Base-by-base conservation (phyloP, 2,888 invertebrate species). In the Drosophila borealis region DNA sequence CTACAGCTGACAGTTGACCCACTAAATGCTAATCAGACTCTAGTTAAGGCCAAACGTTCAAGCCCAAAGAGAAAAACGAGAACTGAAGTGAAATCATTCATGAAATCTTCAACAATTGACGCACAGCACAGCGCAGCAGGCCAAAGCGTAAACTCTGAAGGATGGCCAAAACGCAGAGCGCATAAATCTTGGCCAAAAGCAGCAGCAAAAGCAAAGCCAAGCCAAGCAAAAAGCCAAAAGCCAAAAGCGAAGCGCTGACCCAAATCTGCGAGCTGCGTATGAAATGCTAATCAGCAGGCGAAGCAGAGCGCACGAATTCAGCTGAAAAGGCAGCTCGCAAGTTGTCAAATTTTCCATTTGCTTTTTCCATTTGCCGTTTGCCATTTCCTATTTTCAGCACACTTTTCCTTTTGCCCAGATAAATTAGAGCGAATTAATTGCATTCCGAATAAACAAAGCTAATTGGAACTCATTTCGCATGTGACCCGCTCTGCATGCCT, bases 381-480 rank as follows among this genome's bases (percentile, higher is more conserved):
- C 29, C 71, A 77, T 69, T 70, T 37, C 8, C 42, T 13, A 14
- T 21, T 9, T 13, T 37, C n/a, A n/a, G 25, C 21, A 3, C 29
- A 42, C 17, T 44, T 64, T 51, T 37, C 55, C 71, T 42, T 61
- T 77, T 75, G 67, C 70, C 68, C 74, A 83, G 70, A 84, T 85
- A 85, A 85, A 85, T 85, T 85, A 75, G 85, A 85, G 87, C 85
- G 81, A 85, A 85, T 85, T 85, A 85, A 88, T 85, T 85, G 88
- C 89, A 87, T 83, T 77, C 77, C 79, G 75, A 70, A 88, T 83
- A 78, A 82, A 85, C 81, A 88, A 85, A 69, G 70, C 86, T 86
- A 85, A 88, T 85, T 85, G 84, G 88, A 85, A 85, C 83, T 86
- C 87, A 80, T 88, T 88, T 83, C 86, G 88, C 80, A 88, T 88